Percentiles rank a stretch among this genome's conserved stretches.
Conservation (phyloP, 2,797 vertebrate genomes). For the Morelia viridis region DNA sequence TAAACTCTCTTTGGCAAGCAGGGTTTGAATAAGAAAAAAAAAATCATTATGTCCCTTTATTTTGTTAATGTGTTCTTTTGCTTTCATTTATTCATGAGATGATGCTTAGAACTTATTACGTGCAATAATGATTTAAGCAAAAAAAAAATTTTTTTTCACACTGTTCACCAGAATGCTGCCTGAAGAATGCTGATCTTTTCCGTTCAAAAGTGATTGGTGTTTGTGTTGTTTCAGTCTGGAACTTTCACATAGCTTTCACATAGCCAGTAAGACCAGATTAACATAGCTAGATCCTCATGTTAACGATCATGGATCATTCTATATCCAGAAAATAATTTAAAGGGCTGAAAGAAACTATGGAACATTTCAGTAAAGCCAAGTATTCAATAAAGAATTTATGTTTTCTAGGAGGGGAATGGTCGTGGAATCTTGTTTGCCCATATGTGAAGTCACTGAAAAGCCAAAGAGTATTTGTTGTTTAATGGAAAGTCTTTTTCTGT, state of each 20-base stretch:
- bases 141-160: not conserved
- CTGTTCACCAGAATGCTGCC: not conserved
- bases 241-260: not conserved
- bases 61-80: conserved; percentile 20
- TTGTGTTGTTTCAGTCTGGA: not conserved
- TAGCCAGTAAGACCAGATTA: not conserved
- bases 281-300: not conserved
- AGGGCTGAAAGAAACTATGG: not conserved
- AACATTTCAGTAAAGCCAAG: not conserved
- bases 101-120: not conserved
- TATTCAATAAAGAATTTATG: not conserved
- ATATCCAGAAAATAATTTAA: not conserved
- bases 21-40: conserved; percentile 25
- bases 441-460: not conserved
- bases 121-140: not conserved
- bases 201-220: not conserved
- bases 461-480: not conserved
- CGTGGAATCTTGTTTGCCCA: not conserved
- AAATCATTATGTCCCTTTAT: not conserved
- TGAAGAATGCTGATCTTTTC: not conserved
- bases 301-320: not conserved
- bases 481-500: not conserved
- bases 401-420: not conserved
- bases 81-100: not conserved
- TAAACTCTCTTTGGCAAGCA: conserved; percentile 25